Evolutionary conservation across 2,888 invertebrate genomes (phyloP).

Genomic region (Isotomurus palustris): DNA sequence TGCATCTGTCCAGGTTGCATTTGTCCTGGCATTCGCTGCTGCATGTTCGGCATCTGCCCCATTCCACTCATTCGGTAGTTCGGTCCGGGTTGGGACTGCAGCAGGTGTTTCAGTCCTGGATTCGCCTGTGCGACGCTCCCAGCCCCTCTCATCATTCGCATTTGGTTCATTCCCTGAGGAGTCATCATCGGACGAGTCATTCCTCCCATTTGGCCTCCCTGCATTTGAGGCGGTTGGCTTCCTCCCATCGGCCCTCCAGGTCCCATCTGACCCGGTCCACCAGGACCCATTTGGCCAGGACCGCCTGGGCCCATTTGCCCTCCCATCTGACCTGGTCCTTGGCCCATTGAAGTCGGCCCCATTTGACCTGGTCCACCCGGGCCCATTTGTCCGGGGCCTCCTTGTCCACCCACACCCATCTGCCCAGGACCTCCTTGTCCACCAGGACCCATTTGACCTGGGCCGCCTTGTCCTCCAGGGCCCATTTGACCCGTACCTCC

Average conservation of each 20-base stretch:
- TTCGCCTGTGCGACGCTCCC: constrained; percentile 64
- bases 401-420: neutral
- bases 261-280: too few relatives aligned
- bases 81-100: constrained; percentile 60
- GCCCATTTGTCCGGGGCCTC: constrained; percentile 26
- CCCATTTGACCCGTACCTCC: too few relatives aligned
- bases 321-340: constrained; percentile 52
- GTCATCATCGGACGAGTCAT: constrained; percentile 49
- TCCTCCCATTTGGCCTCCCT: too few relatives aligned
- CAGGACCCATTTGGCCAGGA: too few relatives aligned
- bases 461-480: neutral
- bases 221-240: constrained; percentile 53
- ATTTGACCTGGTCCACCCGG: constrained; percentile 20
- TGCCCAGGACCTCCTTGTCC: neutral
- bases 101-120: constrained; percentile 71
- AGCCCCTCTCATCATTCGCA: constrained; percentile 67
- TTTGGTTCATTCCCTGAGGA: constrained; percentile 50
- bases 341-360: constrained; percentile 57
- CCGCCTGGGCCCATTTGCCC: constrained; percentile 60
- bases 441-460: constrained; percentile 11
- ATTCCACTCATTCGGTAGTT: constrained; percentile 51
- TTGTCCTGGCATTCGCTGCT: constrained; percentile 12
- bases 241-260: constrained; percentile 55
- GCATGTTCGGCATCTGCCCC: constrained; percentile 50
- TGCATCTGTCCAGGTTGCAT: constrained; percentile 21